These are phyloP conservation scores for Patella vulgata DNA, from an alignment of 1,140 invertebrate species.

Conservation along the genomic window DNA sequence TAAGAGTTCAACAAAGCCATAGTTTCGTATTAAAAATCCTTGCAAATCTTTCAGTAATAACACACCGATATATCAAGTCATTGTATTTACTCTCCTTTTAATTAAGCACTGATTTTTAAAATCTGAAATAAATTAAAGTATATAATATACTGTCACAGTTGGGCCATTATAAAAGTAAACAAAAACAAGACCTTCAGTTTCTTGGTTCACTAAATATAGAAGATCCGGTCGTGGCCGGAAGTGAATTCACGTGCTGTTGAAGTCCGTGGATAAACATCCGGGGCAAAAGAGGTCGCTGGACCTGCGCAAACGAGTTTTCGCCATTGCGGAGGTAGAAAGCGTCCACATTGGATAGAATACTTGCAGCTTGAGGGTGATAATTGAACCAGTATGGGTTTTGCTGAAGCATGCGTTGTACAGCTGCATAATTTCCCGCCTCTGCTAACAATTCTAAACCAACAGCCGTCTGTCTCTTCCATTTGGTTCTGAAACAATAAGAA, in stretches of 20 bases:
- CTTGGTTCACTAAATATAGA: conserved; percentile 14
- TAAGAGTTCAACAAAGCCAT: no score
- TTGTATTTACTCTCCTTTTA: no score
- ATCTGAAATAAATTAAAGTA: no score
- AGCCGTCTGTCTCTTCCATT: conserved; percentile 99
- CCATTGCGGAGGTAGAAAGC: conserved; percentile 66
- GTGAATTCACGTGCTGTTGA: conserved; percentile 67
- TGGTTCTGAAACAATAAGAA: conserved; percentile 82
- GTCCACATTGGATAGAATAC: conserved; percentile 62
- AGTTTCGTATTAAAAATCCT: no score
- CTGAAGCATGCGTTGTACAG: conserved; percentile 92
- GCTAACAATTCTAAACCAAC: conserved; percentile 94
- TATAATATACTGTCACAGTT: no score
- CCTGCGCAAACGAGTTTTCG: conserved; percentile 26
- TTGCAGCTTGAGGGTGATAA: conserved; percentile 60
- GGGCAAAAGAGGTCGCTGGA: conserved; percentile 47
- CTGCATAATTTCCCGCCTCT: conserved; percentile 95
- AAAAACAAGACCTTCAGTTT: no score
- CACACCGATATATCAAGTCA: no score
- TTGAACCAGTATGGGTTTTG: conserved; percentile 74
- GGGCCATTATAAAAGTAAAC: no score
- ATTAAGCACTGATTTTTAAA: no score
- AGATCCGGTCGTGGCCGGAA: conserved; percentile 46
- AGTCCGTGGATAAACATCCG: conserved; percentile 57
- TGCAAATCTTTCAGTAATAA: no score